Percentiles rank a stretch among this genome's conserved stretches.
These are phyloP conservation scores for Pristis pectinata DNA, from an alignment of 2,797 vertebrate genomes.

Conservation along the genomic window DNA sequence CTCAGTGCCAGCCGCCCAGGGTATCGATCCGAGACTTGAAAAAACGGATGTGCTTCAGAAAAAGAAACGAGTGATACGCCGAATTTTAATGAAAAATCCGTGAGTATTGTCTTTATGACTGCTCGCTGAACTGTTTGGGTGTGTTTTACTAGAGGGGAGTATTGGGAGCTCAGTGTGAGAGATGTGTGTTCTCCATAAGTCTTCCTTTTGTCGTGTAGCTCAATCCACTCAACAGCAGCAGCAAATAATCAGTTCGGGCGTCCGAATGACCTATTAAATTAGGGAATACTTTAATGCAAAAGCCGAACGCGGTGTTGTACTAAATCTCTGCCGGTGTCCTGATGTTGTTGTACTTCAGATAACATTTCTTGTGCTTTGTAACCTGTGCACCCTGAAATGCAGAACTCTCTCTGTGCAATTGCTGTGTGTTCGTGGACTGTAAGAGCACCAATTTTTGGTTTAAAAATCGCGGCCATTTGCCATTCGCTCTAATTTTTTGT, in stretches of 20 bases:
- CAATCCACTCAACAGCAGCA: neutral
- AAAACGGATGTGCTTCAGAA: slow-evolving; percentile 67
- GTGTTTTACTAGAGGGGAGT: slow-evolving; percentile 32
- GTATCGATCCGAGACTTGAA: slow-evolving; percentile 40
- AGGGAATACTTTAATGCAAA: neutral
- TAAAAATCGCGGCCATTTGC: neutral
- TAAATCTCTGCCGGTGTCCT: neutral
- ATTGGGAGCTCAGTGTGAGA: slow-evolving; percentile 11
- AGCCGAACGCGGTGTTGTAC: neutral
- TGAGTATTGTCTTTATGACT: slow-evolving; percentile 54
- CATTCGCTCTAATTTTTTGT: neutral
- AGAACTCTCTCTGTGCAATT: neutral
- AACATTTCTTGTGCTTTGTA: neutral
- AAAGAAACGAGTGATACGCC: slow-evolving; percentile 59
- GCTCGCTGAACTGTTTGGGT: slow-evolving; percentile 24
- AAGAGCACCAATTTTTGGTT: neutral
- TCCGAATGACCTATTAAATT: neutral
- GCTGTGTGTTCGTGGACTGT: neutral
- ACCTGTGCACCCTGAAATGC: neutral
- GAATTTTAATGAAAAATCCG: slow-evolving; percentile 63
- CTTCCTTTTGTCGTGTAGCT: slow-evolving; percentile 38
- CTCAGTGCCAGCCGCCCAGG: neutral
- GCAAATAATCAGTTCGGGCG: neutral
- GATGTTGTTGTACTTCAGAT: neutral
- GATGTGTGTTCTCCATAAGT: slow-evolving; percentile 41